Percentiles rank a stretch among this genome's conserved stretches.
phyloP scores from a whole-genome alignment of 1,140 invertebrate genomes.

The Pogonus chalceus region DNA sequence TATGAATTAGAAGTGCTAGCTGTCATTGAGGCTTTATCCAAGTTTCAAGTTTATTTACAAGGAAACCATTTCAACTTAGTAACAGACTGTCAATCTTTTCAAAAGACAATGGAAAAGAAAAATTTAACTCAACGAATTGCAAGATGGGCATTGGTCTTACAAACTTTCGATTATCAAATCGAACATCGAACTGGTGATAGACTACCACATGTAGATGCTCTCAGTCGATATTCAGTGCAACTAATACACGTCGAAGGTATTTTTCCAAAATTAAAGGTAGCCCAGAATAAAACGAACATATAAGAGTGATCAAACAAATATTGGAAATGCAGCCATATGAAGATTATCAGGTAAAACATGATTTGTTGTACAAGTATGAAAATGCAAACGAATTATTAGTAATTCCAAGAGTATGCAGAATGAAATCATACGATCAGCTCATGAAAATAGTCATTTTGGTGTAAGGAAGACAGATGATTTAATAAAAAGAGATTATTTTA shows the following conservation, averaged over 20 bases:
- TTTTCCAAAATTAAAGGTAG: too few relatives aligned
- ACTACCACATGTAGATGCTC: constrained; percentile 28
- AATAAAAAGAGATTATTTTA: background rate
- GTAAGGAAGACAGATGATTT: background rate
- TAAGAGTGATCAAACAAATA: too few relatives aligned
- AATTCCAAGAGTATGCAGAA: background rate
- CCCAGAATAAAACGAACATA: too few relatives aligned
- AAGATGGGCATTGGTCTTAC: constrained; percentile 20
- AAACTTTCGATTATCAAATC: constrained; percentile 22
- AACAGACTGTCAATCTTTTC: constrained; percentile 27
- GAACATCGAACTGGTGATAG: constrained; percentile 18
- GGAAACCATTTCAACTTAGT: constrained; percentile 31
- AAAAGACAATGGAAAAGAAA: constrained; percentile 16
- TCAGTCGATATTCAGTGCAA: constrained; percentile 17
- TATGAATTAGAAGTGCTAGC: constrained; percentile 11
- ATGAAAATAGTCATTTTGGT: background rate
- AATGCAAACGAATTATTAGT: background rate
- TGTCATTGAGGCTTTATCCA: constrained; percentile 23
- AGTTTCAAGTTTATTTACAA: constrained; percentile 30
- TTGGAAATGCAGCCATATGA: background rate
- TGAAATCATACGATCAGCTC: too few relatives aligned
- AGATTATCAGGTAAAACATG: too few relatives aligned
- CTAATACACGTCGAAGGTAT: background rate
- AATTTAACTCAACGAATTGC: constrained; percentile 19
- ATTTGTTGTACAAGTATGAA: too few relatives aligned